Evolutionary conservation across 2,888 invertebrate species (phyloP).

Genomic region (Drosophila paranaensis): DNA sequence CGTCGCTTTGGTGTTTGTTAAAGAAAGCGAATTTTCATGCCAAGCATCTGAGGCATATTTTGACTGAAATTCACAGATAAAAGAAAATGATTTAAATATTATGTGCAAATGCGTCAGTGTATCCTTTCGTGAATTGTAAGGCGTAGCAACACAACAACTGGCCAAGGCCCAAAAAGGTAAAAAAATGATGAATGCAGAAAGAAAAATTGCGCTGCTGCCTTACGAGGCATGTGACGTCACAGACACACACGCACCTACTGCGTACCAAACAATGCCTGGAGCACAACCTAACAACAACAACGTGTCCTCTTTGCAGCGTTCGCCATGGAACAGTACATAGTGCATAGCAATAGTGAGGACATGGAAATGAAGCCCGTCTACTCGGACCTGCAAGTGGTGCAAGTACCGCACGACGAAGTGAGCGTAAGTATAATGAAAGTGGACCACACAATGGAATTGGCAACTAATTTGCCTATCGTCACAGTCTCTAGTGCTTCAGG

Average conservation of each 20-base stretch:
- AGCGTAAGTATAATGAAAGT: conserved; percentile 67
- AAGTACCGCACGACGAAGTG: conserved; percentile 82
- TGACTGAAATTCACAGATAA: conserved; percentile 32
- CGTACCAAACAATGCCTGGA: conserved; percentile 1
- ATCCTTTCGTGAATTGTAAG: conserved; percentile 26
- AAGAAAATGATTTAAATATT: conserved; percentile 42
- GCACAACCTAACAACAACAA: conserved; percentile 6
- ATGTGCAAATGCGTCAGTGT: conserved; percentile 19
- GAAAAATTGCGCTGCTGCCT: conserved; percentile 64
- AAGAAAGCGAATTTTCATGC: conserved; percentile 63
- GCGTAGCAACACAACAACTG: conserved; percentile 37
- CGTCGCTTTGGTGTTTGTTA: conserved; percentile 49
- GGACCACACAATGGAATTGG: background rate
- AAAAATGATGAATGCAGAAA: conserved; percentile 42
- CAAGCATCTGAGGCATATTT: conserved; percentile 32
- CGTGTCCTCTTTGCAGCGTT: conserved; percentile 24
- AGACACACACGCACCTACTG: conserved; percentile 29
- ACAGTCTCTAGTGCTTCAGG: conserved; percentile 77
- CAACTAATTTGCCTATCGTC: background rate
- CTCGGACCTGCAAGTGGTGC: conserved; percentile 86
- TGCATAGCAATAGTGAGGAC: conserved; percentile 87
- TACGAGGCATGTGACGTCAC: conserved; percentile 56
- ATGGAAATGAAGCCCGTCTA: conserved; percentile 88
- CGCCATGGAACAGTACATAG: conserved; percentile 89
- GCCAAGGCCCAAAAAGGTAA: conserved; percentile 59